Percentiles rank a stretch among this genome's conserved stretches.
Conservation (phyloP, 1,140 invertebrate genomes). For the Brachionus sp. region DNA sequence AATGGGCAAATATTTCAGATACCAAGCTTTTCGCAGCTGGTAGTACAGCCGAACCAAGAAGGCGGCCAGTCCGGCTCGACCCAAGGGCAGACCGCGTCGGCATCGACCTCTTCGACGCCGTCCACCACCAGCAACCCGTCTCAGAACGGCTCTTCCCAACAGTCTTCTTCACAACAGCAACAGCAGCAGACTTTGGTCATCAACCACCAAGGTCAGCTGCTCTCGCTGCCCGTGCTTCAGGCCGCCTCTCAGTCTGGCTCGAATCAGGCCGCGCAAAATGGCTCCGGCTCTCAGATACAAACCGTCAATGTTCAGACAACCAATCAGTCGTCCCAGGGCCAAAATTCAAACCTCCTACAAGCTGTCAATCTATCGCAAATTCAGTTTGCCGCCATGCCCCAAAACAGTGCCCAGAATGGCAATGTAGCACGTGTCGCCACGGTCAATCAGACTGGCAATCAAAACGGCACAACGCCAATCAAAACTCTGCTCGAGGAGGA, state of each 20-base stretch:
- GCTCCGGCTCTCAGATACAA: background rate
- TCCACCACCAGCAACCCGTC: background rate
- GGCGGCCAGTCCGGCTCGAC: background rate
- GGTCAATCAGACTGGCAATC: background rate
- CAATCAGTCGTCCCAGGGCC: background rate
- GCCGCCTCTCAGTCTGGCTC: background rate
- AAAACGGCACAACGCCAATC: slow-evolving; percentile 39
- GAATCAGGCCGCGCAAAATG: background rate
- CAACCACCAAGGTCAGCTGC: slow-evolving; percentile 25
- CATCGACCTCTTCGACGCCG: background rate
- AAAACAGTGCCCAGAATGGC: background rate
- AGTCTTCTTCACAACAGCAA: background rate
- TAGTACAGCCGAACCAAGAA: background rate
- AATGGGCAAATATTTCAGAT: slow-evolving; percentile 43
- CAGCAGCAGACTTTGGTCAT: slow-evolving; percentile 36
- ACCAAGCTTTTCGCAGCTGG: slow-evolving; percentile 1
- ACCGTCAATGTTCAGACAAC: background rate
- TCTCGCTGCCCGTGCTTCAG: slow-evolving; percentile 17
- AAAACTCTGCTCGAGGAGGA: slow-evolving; percentile 38
- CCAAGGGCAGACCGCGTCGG: background rate
- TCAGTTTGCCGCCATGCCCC: background rate
- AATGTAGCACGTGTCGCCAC: background rate
- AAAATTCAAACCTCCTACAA: background rate
- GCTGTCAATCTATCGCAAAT: slow-evolving; percentile 20
- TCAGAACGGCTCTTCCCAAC: background rate